A percentile compares a stretch with the other conserved stretches of the same genome.
Evolutionary conservation across 2,113 vertebrate species (phyloP).

Genomic region (Trachemys scripta): DNA sequence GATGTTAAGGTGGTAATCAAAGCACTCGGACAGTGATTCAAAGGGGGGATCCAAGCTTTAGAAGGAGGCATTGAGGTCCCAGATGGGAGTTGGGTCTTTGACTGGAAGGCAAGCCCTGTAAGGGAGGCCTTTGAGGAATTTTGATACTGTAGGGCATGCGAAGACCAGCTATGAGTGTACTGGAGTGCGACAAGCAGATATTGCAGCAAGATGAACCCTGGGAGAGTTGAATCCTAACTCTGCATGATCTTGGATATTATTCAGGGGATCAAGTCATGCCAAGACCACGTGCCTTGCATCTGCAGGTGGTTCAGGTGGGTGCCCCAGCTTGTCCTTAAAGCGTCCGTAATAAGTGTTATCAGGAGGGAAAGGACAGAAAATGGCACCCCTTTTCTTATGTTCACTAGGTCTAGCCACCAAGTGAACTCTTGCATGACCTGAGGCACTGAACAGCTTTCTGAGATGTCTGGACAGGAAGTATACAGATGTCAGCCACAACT

Average conservation of each 20-base stretch:
- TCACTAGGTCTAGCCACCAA: too few species aligned
- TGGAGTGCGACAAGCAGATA: background rate
- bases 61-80: background rate
- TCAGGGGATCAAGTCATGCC: background rate
- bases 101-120: background rate
- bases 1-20: background rate
- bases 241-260: background rate
- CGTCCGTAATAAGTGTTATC: too few species aligned
- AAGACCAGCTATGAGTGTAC: background rate
- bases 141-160: background rate
- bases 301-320: too few species aligned
- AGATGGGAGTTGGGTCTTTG: background rate
- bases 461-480: too few species aligned
- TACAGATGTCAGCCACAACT: too few species aligned
- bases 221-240: background rate
- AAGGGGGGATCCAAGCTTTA: background rate
- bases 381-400: too few species aligned
- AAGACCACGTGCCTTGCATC: too few species aligned
- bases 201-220: background rate
- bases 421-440: too few species aligned
- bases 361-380: too few species aligned
- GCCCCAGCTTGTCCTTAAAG: too few species aligned
- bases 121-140: background rate
- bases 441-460: too few species aligned
- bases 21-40: background rate